Evolutionary conservation across 2,113 vertebrate genomes (phyloP).

Genomic region (Baryphthengus martii): DNA sequence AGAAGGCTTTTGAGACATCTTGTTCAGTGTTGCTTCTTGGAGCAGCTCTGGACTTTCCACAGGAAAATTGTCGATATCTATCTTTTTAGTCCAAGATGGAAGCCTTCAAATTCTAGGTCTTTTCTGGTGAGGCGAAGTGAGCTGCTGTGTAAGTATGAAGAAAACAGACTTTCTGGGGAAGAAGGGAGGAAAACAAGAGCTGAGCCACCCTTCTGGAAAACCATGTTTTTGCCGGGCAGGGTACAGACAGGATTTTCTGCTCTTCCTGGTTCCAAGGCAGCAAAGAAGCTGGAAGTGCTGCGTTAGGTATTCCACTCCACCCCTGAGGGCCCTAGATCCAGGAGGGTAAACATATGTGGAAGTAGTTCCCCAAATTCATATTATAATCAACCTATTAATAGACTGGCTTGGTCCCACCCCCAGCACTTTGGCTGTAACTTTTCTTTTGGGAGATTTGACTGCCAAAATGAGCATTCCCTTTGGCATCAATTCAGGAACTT

Average conservation of each 20-base stretch:
- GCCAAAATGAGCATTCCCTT: conserved; percentile 6
- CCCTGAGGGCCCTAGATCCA: conserved; percentile 9
- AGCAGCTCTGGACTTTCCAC: not conserved
- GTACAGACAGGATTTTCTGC: conserved; percentile 41
- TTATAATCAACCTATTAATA: conserved; percentile 56
- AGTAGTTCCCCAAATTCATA: conserved; percentile 46
- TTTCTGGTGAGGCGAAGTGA: not conserved
- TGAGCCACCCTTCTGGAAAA: not conserved
- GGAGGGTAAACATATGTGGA: conserved; percentile 30
- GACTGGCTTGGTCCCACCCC: conserved; percentile 22
- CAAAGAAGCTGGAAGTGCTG: conserved; percentile 20
- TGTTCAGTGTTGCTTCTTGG: not conserved
- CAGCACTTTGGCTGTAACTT: conserved; percentile 33
- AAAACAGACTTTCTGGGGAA: not conserved
- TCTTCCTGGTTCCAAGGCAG: not conserved
- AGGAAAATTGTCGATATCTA: not conserved
- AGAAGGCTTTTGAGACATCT: not conserved
- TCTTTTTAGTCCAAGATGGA: not conserved
- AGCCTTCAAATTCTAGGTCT: not conserved
- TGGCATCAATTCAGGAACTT: conserved; percentile 11
- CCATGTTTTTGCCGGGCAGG: not conserved
- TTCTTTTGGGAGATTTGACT: conserved; percentile 19
- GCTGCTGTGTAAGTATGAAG: not conserved
- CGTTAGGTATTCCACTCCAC: conserved; percentile 35
- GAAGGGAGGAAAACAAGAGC: not conserved